These are phyloP conservation scores for Charadrius vociferus DNA, from an alignment of 2,113 vertebrate species.

Conservation along the genomic window DNA sequence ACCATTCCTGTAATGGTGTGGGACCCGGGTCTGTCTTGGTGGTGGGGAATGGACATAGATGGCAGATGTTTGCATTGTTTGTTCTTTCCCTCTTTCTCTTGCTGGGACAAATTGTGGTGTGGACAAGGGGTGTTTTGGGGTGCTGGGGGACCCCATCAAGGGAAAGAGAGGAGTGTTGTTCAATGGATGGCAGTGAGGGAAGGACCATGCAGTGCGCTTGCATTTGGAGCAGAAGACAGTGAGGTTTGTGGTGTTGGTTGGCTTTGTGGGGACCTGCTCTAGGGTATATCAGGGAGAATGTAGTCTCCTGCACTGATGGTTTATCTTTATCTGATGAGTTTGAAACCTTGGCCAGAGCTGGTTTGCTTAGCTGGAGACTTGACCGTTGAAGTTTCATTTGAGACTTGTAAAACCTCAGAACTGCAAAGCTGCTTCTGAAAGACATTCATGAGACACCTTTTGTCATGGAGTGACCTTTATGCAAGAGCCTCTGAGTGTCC, in stretches of 20 bases:
- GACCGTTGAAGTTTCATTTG: fast-evolving
- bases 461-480: background rate
- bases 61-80: fast-evolving
- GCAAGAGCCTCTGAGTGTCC: background rate
- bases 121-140: background rate
- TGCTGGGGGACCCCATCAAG: background rate
- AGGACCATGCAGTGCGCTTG: no score
- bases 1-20: fast-evolving
- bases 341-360: background rate
- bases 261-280: background rate
- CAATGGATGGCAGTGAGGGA: no score
- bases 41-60: fast-evolving
- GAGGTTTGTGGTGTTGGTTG: background rate
- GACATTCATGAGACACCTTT: background rate
- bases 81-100: background rate
- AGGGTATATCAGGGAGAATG: background rate
- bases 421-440: background rate
- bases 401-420: background rate
- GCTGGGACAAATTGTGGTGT: background rate
- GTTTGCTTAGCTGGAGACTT: background rate
- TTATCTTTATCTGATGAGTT: background rate
- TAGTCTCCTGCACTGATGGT: background rate
- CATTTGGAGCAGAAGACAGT: background rate
- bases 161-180: no score
- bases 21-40: background rate